Base-by-base conservation (phyloP, 2,888 invertebrate genomes). In the Caenorhabditis doughertyi region DNA sequence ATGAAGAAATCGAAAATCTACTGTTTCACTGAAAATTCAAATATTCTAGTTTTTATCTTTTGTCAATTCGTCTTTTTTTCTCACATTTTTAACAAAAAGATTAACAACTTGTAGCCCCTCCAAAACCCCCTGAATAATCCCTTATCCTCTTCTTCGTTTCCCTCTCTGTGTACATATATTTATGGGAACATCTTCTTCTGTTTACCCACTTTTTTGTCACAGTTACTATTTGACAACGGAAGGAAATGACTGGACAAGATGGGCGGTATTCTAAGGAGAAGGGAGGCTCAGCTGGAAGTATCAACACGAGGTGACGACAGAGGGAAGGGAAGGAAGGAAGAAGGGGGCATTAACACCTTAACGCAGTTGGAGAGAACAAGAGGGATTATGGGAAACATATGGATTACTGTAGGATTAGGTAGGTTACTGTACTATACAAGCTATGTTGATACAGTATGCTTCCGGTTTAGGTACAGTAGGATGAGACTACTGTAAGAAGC, bases 291-390 rank as follows among this genome's bases (percentile, higher is more conserved):
- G 56, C 70, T 58, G 70, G 70, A 70, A 32, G 58, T 70, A 25
- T 55, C 35, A 56, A 16, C 25, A 35, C 35, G 35, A 35, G n/a
- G n/a, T n/a, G n/a, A n/a, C n/a, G n/a, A n/a, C 44, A 13, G 42
- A 16, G 42, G 42, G 3, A 13, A 9, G 32, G 9, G 32, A 32
- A 9, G 9, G 32, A 32, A 32, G 58, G 32, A 32, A 9, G 32
- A 29, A 44, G 29, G 44, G 58, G 58, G 70, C 70, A 70, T 70
- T 70, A 70, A 70, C 70, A 70, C 70, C 70, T 70, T 47, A 44
- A 29, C 56, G 67, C 67, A 53, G 53, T 47, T 51, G 67, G 51
- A 32, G 25, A 62, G 8, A 39, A 7, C 16, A 18, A 2, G 32
- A 16, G 16, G 25, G 60, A 3, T 23, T 21, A 8, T n/a, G 29